Percentiles rank a stretch among this genome's conserved stretches.
These are phyloP conservation scores for Drosophila buzzatii DNA, from an alignment of 2,888 invertebrate species.

Conservation along the genomic window DNA sequence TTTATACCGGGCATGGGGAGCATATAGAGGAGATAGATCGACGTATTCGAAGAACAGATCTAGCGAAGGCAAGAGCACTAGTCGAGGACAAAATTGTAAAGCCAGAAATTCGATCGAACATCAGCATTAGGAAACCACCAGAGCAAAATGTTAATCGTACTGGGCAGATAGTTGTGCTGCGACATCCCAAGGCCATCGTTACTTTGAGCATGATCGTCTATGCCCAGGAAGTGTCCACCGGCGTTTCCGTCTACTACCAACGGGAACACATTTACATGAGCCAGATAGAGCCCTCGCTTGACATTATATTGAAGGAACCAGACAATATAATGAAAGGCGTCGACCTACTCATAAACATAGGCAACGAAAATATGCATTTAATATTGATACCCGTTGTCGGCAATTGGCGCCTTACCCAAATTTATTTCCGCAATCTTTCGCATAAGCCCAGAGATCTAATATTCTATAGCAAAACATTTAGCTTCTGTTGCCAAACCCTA, in stretches of 20 bases:
- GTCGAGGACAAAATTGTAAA: background rate
- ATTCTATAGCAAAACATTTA: constrained; percentile 31
- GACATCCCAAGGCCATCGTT: constrained; percentile 21
- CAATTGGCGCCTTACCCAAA: constrained; percentile 44
- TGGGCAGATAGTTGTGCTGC: constrained; percentile 27
- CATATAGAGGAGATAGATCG: constrained; percentile 1
- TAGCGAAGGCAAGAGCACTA: too few species aligned
- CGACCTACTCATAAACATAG: background rate
- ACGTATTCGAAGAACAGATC: constrained; percentile 14
- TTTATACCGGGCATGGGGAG: constrained; percentile 61
- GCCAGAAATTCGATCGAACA: background rate
- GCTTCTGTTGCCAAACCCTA: constrained; percentile 51
- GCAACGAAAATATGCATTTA: constrained; percentile 14
- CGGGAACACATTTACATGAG: constrained; percentile 10
- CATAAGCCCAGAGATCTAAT: constrained; percentile 30
- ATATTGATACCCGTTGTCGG: constrained; percentile 6
- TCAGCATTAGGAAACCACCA: background rate
- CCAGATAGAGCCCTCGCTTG: background rate
- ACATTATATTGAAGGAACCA: background rate
- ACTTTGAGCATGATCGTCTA: constrained; percentile 23
- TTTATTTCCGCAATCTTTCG: background rate
- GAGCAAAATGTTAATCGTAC: rapidly evolving
- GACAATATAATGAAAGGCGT: constrained; percentile 9
- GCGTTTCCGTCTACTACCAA: background rate
- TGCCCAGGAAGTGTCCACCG: constrained; percentile 19